Evolutionary conservation across 2,113 vertebrate genomes (phyloP).

Genomic region (Leucopsar rothschildi): DNA sequence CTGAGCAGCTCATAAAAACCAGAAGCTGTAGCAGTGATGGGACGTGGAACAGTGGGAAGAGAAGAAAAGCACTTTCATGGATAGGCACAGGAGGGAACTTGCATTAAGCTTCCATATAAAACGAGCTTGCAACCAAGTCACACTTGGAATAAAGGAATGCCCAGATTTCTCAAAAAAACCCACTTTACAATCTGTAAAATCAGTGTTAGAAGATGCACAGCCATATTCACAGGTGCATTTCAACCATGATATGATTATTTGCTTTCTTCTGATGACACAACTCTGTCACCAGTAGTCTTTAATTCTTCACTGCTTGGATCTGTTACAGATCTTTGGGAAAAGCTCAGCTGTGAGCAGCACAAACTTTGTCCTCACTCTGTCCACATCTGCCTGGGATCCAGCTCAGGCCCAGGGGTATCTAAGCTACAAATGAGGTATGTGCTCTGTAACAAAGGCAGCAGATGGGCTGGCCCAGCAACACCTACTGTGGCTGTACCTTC

Average conservation of each 20-base stretch:
- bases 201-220: background rate
- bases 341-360: background rate
- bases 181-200: background rate
- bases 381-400: background rate
- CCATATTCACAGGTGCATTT: background rate
- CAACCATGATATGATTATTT: background rate
- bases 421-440: background rate
- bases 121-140: background rate
- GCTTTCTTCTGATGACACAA: background rate
- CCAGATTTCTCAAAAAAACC: background rate
- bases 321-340: background rate
- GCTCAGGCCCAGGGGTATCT: background rate
- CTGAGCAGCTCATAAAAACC: background rate
- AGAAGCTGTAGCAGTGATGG: background rate
- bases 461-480: background rate
- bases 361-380: background rate
- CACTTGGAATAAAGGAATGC: background rate
- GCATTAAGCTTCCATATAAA: background rate
- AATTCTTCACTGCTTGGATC: background rate
- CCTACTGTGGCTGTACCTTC: background rate
- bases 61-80: background rate
- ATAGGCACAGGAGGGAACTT: background rate
- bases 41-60: background rate
- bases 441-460: constrained; percentile 12
- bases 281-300: background rate